phyloP scores from a whole-genome alignment of 2,113 vertebrate genomes.

The Cariama cristata region DNA sequence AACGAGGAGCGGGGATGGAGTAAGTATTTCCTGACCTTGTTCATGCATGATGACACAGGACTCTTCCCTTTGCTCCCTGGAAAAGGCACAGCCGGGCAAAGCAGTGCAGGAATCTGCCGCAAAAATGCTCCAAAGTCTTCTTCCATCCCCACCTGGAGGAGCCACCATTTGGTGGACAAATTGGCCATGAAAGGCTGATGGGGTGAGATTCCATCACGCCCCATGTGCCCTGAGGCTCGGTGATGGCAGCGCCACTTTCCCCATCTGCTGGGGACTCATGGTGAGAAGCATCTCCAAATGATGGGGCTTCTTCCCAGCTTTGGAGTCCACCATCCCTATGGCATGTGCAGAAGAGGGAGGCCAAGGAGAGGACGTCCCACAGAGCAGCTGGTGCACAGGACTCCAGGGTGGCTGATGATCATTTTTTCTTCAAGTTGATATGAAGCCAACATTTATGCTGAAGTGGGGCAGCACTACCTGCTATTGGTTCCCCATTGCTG shows the following conservation, averaged over 20 bases:
- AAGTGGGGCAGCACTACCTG: neutral
- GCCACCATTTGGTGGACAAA: neutral
- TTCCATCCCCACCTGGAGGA: neutral
- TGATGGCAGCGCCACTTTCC: neutral
- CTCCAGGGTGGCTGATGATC: neutral
- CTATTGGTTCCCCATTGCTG: neutral
- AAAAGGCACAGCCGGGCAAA: neutral
- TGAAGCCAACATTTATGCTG: neutral
- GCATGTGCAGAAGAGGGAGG: neutral
- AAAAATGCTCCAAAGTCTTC: neutral
- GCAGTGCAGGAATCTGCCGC: neutral
- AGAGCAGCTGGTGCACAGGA: accelerated
- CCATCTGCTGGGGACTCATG: neutral
- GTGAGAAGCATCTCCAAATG: neutral
- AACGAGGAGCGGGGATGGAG: slow-evolving; percentile 11
- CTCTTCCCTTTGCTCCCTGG: neutral
- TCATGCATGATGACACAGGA: neutral
- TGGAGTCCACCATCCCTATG: neutral
- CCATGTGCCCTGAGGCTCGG: neutral
- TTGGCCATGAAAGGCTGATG: neutral
- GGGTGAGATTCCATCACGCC: neutral
- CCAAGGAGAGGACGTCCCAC: neutral
- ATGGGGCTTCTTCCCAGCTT: neutral
- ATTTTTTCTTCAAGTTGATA: neutral
- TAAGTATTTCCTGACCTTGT: slow-evolving; percentile 28